Base-by-base conservation (phyloP, 2,888 invertebrate species). In the Gibbula magus region DNA sequence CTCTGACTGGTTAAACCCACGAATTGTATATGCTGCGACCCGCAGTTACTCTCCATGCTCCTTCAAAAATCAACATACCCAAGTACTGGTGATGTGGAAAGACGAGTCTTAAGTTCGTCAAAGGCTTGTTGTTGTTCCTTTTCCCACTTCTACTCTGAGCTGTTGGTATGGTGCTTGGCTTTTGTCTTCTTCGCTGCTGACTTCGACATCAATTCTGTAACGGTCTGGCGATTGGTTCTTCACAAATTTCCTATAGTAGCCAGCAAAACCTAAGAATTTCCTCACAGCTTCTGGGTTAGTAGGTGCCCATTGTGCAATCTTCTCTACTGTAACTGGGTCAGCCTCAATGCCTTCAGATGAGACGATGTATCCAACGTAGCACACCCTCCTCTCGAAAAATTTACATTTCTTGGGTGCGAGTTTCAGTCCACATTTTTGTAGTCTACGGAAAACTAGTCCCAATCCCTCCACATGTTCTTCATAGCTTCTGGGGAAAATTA, bases 21-120 rank as follows among this genome's bases (percentile, higher is more conserved):
- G 5, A 18, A 80, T 82, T 4, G 83, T 82, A 70, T 79, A 84
- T 13, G 79, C 75, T 0, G 82, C 80, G 2, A 81, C 82, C 51
- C 77, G 56, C 16, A 80, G 76, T 32, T 35, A 3, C 1, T 75
- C 79, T 10, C 79, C 79, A 18, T 80, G 77, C 1, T 53, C 39
- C 54, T 13, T 0, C 22, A 22, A 70, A 78, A 82, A 51, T 81
- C 74, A 16, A 79, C 78, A 77, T 74, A 82, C 20, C 74, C 79
- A 16, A 82, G 51, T n/a, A n/a, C n/a, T n/a, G n/a, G n/a, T n/a
- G n/a, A n/a, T n/a, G n/a, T n/a, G n/a, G n/a, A n/a, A n/a, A 20
- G 32, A 2, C n/a, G 70, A n/a, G 2, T 18, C 70, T 70, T 70
- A 4, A 70, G 29, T 29, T 70, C 70, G 29, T 70, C 3, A 70